Percentiles rank a stretch among this genome's conserved stretches.
These are phyloP conservation scores for Sarcophaga bullata DNA, from an alignment of 1,140 invertebrate species.

Conservation along the genomic window DNA sequence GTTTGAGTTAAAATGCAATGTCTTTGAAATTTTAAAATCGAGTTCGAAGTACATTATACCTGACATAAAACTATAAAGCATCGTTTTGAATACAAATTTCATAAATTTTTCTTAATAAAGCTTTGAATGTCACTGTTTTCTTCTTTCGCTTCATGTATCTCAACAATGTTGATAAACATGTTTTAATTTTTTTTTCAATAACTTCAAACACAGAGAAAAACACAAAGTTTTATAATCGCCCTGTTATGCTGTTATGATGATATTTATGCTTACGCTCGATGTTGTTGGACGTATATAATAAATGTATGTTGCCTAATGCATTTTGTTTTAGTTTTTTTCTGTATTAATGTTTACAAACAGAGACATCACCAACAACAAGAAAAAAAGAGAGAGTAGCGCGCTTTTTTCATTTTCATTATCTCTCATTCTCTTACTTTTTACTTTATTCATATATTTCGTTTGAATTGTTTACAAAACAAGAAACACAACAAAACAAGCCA, in stretches of 20 bases:
- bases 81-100: too few species aligned
- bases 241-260: not conserved
- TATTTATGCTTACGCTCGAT: not conserved
- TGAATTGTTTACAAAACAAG: not conserved
- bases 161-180: not conserved
- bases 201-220: not conserved
- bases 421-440: too few species aligned
- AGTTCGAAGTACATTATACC: too few species aligned
- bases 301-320: not conserved
- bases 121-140: too few species aligned
- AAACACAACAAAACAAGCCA: slow-evolving; percentile 6
- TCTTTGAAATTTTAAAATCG: too few species aligned
- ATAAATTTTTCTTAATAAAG: too few species aligned
- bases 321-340: not conserved
- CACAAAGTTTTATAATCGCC: not conserved
- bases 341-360: not conserved
- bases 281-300: not conserved
- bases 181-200: not conserved
- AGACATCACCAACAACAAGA: not conserved
- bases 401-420: slow-evolving; percentile 8
- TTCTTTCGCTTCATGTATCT: not conserved
- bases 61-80: too few species aligned
- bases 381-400: not conserved
- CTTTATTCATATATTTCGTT: not conserved
- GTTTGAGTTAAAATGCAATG: too few species aligned